Evolutionary conservation across 1,140 invertebrate species (phyloP).

Genomic region (Caenorhabditis remanei): DNA sequence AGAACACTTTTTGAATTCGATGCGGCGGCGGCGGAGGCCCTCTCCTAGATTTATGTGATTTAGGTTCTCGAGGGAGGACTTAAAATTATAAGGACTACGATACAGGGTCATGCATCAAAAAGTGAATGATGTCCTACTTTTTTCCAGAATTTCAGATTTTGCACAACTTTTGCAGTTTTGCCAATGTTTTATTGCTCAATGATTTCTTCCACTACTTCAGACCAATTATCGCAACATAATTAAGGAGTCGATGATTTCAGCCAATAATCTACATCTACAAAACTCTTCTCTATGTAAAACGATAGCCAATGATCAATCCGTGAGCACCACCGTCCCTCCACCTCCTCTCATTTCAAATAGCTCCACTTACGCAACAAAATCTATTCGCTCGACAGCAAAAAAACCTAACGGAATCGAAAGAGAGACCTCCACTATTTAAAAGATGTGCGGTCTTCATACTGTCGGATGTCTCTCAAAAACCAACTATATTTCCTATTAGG

Average conservation of each 20-base stretch:
- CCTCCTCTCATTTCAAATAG: background rate
- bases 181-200: too few species aligned
- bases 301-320: conserved; percentile 23
- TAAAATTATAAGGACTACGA: conserved; percentile 3
- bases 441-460: conserved; percentile 1
- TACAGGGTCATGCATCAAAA: background rate
- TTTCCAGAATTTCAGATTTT: too few species aligned
- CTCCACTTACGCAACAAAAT: conserved; percentile 49
- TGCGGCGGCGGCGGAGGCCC: background rate
- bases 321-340: background rate
- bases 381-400: background rate
- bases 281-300: conserved; percentile 36
- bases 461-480: background rate
- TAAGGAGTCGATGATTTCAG: background rate
- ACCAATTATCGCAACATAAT: too few species aligned
- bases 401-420: background rate
- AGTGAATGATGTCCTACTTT: background rate
- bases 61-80: background rate
- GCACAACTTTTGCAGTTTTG: too few species aligned
- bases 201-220: too few species aligned
- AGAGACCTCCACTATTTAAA: conserved; percentile 40
- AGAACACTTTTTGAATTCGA: conserved; percentile 21
- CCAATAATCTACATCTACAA: background rate
- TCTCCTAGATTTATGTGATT: background rate
- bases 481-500: background rate